Percentiles rank a stretch among this genome's conserved stretches.
These are phyloP conservation scores for Eptatretus atami DNA, from an alignment of 2,797 vertebrate species.

Conservation along the genomic window DNA sequence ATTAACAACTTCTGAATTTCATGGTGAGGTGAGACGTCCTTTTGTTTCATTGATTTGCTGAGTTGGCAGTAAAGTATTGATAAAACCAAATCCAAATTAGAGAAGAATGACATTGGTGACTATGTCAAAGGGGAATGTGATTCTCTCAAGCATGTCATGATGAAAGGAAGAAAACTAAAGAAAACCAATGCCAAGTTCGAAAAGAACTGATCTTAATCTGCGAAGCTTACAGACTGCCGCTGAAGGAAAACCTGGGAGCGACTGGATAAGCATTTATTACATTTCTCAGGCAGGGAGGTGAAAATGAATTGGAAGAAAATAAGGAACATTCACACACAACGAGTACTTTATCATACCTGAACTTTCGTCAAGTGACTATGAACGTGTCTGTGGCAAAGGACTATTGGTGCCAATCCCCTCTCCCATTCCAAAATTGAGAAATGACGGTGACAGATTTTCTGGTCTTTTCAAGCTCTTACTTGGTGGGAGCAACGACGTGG, in stretches of 20 bases:
- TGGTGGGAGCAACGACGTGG: conserved; percentile 11
- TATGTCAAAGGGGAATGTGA: conserved; percentile 15
- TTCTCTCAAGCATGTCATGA: conserved; percentile 7
- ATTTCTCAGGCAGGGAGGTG: conserved; percentile 16
- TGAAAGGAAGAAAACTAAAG: conserved; percentile 10
- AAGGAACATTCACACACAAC: conserved; percentile 12
- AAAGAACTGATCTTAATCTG: conserved; percentile 11
- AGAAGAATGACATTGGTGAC: conserved; percentile 14
- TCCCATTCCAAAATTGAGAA: conserved; percentile 10
- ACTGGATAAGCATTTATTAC: conserved; percentile 17
- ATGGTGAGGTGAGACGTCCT: conserved; percentile 21
- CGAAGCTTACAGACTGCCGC: conserved; percentile 11
- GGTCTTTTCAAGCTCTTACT: conserved; percentile 21
- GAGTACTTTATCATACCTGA: conserved; percentile 15
- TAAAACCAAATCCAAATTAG: conserved; percentile 12
- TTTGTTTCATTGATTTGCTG: conserved; percentile 19
- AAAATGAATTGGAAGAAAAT: conserved; percentile 16
- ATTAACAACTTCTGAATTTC: conserved; percentile 22
- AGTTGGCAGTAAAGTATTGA: conserved; percentile 15
- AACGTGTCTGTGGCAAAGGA: conserved; percentile 10
- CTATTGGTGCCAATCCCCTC: neutral
- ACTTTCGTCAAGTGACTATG: conserved; percentile 13
- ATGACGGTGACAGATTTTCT: conserved; percentile 22
- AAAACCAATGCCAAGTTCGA: conserved; percentile 4
- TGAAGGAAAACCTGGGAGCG: conserved; percentile 21